phyloP scores from a whole-genome alignment of 2,113 vertebrate genomes.

The Hippocampus guttulatus region DNA sequence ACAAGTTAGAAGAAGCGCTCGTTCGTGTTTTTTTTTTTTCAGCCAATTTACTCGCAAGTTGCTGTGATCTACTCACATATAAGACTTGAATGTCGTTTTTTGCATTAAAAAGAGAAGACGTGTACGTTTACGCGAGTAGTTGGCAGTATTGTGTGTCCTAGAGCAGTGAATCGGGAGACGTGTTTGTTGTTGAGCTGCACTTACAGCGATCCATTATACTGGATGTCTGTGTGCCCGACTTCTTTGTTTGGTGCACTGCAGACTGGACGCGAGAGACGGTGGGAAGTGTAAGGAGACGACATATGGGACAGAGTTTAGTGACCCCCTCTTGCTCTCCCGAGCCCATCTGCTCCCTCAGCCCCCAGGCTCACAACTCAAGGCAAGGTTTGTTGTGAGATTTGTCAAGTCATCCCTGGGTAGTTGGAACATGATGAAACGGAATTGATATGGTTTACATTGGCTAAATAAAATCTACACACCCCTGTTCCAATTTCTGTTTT shows the following conservation, averaged over 20 bases:
- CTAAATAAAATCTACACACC: background rate
- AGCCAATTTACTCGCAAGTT: too few species aligned
- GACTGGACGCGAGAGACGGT: constrained; percentile 48
- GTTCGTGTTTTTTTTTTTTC: too few species aligned
- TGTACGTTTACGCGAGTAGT: background rate
- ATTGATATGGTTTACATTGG: background rate
- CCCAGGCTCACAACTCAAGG: constrained; percentile 45
- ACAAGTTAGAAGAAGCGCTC: background rate
- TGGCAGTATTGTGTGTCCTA: background rate
- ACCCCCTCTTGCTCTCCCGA: constrained; percentile 37
- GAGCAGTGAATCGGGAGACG: background rate
- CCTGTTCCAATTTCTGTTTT: background rate
- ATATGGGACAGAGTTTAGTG: constrained; percentile 68
- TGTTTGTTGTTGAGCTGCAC: constrained; percentile 9
- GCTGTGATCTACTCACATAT: too few species aligned
- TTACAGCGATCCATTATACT: constrained; percentile 22
- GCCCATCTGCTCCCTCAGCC: constrained; percentile 65
- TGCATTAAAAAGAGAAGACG: background rate
- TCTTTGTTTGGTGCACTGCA: constrained; percentile 54
- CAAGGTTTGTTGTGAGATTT: constrained; percentile 3
- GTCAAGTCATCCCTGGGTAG: too few species aligned
- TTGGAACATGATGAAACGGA: background rate
- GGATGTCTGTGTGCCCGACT: constrained; percentile 12
- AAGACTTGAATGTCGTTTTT: too few species aligned
- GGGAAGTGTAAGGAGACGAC: constrained; percentile 49